phyloP scores from a whole-genome alignment of 1,140 invertebrate genomes.

The Platorchestia sp. region DNA sequence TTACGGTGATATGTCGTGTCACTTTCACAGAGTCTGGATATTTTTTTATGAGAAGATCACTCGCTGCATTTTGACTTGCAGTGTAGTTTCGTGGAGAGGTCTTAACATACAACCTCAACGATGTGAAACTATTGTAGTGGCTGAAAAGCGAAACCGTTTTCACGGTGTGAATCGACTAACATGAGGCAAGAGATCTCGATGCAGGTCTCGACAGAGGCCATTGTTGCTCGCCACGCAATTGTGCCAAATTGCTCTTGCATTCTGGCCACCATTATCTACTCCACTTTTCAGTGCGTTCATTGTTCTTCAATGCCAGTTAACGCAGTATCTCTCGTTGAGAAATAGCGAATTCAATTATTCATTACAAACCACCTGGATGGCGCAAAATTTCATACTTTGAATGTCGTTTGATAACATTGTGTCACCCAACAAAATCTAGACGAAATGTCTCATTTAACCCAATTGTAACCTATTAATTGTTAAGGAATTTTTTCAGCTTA shows the following conservation, averaged over 20 bases:
- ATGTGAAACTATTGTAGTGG: background rate
- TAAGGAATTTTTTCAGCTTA: background rate
- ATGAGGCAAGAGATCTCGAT: background rate
- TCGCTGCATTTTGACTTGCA: background rate
- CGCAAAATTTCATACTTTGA: background rate
- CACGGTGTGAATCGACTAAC: background rate
- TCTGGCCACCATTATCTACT: constrained; percentile 23
- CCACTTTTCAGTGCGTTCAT: background rate
- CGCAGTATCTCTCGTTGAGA: background rate
- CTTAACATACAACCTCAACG: background rate
- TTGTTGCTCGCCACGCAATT: constrained; percentile 11
- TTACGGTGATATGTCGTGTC: background rate
- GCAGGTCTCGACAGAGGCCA: background rate
- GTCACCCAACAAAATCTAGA: background rate
- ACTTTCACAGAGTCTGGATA: background rate
- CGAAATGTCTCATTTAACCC: background rate
- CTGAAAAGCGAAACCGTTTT: background rate
- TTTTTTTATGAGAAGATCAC: background rate
- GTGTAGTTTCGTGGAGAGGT: background rate
- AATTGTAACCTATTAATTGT: no score
- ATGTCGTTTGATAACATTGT: background rate
- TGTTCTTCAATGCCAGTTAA: background rate
- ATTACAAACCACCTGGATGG: background rate
- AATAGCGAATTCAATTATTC: background rate
- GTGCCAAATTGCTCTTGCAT: background rate